Evolutionary conservation across 2,797 vertebrate species (phyloP).

Genomic region (Vultur gryphus): DNA sequence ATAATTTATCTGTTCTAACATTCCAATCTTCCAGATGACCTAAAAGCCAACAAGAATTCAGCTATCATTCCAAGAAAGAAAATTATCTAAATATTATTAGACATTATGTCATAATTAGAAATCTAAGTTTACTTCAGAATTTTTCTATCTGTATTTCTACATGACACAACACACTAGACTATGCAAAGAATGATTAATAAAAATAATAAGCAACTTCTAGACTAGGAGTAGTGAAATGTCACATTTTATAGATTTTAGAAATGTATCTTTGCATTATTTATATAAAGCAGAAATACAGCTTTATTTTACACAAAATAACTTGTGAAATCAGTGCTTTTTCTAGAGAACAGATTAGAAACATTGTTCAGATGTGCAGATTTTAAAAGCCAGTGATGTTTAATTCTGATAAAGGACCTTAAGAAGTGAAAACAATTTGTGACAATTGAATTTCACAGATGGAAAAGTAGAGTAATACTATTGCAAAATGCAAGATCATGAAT

Average conservation of each 20-base stretch:
- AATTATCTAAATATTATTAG: background rate
- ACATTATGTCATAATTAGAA: background rate
- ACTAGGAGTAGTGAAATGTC: background rate
- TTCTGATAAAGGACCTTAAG: background rate
- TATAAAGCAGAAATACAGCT: background rate
- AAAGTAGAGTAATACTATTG: background rate
- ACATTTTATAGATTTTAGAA: background rate
- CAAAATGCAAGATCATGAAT: conserved; percentile 9
- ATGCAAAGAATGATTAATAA: background rate
- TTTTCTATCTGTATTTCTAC: background rate
- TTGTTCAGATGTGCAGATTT: background rate
- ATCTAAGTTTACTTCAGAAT: background rate
- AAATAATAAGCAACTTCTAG: background rate
- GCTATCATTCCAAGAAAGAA: background rate
- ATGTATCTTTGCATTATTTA: background rate
- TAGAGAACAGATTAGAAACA: background rate
- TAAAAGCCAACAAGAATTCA: background rate
- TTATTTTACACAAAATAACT: background rate
- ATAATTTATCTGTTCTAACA: background rate
- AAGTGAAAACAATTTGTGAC: conserved; percentile 11
- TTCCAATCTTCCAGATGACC: background rate
- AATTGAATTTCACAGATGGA: conserved; percentile 33
- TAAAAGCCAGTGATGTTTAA: background rate
- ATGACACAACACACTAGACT: background rate
- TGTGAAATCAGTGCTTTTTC: background rate